These are phyloP conservation scores for Lepus europaeus DNA, from an alignment of 2,113 vertebrate genomes.

Conservation along the genomic window DNA sequence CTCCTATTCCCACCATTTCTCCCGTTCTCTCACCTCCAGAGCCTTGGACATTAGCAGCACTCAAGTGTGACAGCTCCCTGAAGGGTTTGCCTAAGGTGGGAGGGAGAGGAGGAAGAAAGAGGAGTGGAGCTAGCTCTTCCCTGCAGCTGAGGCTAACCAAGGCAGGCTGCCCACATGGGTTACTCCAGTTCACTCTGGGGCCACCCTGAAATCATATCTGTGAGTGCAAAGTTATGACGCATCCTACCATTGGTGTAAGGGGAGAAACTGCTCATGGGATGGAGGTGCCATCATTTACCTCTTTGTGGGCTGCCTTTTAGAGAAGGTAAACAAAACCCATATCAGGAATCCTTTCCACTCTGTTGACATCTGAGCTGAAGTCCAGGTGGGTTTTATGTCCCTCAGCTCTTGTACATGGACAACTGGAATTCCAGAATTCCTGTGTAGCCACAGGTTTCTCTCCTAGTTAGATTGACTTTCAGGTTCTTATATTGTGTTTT, in stretches of 20 bases:
- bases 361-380: conserved; percentile 5
- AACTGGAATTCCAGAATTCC: conserved; percentile 65
- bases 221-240: conserved; percentile 63
- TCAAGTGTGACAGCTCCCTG: conserved; percentile 36
- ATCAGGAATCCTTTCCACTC: not conserved
- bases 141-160: conserved; percentile 64
- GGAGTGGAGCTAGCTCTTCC: not conserved
- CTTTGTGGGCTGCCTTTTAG: not conserved
- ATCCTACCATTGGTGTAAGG: not conserved
- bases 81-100: not conserved
- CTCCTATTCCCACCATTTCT: not conserved
- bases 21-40: not conserved
- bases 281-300: conserved; percentile 30
- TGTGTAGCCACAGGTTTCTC: conserved; percentile 53
- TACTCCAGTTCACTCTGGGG: conserved; percentile 17
- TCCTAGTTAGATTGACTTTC: conserved; percentile 72
- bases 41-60: not conserved
- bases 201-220: conserved; percentile 69
- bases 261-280: not conserved
- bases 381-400: conserved; percentile 10
- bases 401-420: not conserved
- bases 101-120: not conserved
- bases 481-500: conserved; percentile 69
- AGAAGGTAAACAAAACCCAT: conserved; percentile 20
- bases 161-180: conserved; percentile 59